Percentiles rank a stretch among this genome's conserved stretches.
phyloP scores from a whole-genome alignment of 2,113 vertebrate genomes.

The Tachysurus fulvidraco region DNA sequence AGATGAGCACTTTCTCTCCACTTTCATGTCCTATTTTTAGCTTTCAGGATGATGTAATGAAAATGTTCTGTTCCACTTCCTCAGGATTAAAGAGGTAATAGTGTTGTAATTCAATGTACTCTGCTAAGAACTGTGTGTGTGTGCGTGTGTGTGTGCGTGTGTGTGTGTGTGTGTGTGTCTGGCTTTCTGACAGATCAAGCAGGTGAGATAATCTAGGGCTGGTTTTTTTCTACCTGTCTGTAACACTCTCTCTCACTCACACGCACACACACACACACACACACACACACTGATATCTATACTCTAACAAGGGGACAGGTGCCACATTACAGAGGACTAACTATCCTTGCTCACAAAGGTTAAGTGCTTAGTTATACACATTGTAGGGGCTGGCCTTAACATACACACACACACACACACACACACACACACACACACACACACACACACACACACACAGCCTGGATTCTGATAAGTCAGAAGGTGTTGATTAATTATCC shows the following conservation, averaged over 20 bases:
- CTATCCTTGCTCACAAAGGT: constrained; percentile 62
- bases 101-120: constrained; percentile 35
- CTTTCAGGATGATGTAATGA: background rate
- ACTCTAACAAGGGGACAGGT: constrained; percentile 49
- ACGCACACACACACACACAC: background rate
- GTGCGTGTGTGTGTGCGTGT: background rate
- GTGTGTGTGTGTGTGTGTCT: constrained; percentile 9
- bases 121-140: background rate
- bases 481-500: background rate
- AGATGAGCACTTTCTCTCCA: background rate
- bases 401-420: background rate
- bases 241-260: background rate
- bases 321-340: constrained; percentile 60
- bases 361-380: constrained; percentile 65
- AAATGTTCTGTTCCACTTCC: constrained; percentile 7
- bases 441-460: background rate
- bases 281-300: background rate
- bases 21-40: constrained; percentile 30
- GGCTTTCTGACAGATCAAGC: constrained; percentile 36
- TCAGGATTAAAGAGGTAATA: constrained; percentile 19
- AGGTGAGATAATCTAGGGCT: constrained; percentile 36
- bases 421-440: constrained; percentile 35
- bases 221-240: background rate
- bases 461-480: background rate
- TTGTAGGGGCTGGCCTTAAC: constrained; percentile 27